Percentiles rank a stretch among this genome's conserved stretches.
phyloP scores from a whole-genome alignment of 2,888 invertebrate genomes.

The Eudemis profundana region DNA sequence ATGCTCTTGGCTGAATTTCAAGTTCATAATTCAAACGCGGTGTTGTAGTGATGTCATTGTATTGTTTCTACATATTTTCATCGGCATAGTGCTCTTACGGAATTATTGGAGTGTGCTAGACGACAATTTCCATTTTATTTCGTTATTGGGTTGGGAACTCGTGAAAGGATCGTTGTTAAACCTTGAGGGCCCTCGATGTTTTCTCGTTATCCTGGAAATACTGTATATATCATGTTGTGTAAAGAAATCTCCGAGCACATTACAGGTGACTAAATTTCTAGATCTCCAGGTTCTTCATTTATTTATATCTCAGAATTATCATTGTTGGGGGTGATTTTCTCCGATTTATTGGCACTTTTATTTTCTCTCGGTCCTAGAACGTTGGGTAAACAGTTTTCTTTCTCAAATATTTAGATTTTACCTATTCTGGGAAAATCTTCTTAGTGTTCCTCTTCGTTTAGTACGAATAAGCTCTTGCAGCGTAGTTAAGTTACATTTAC shows the following conservation, averaged over 20 bases:
- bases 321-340: slow-evolving; percentile 17
- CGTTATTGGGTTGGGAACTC: slow-evolving; percentile 50
- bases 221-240: slow-evolving; percentile 40
- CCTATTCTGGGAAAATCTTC: neutral
- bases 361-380: neutral
- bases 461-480: slow-evolving; percentile 29
- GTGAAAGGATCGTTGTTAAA: slow-evolving; percentile 59
- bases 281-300: slow-evolving; percentile 9
- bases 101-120: slow-evolving; percentile 11
- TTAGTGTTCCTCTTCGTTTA: slow-evolving; percentile 23
- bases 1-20: neutral
- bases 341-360: neutral
- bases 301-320: slow-evolving; percentile 13
- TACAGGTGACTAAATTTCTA: slow-evolving; percentile 11
- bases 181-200: slow-evolving; percentile 57
- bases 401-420: neutral
- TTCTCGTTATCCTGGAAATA: slow-evolving; percentile 57
- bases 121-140: slow-evolving; percentile 41
- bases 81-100: slow-evolving; percentile 11
- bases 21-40: neutral
- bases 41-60: slow-evolving; percentile 4
- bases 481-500: slow-evolving; percentile 34
- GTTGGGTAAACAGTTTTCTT: neutral
- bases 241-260: slow-evolving; percentile 37
- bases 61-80: slow-evolving; percentile 10